phyloP scores from a whole-genome alignment of 30 jellyfish, hydroid and myxozoan species.

The Mastigias papua region DNA sequence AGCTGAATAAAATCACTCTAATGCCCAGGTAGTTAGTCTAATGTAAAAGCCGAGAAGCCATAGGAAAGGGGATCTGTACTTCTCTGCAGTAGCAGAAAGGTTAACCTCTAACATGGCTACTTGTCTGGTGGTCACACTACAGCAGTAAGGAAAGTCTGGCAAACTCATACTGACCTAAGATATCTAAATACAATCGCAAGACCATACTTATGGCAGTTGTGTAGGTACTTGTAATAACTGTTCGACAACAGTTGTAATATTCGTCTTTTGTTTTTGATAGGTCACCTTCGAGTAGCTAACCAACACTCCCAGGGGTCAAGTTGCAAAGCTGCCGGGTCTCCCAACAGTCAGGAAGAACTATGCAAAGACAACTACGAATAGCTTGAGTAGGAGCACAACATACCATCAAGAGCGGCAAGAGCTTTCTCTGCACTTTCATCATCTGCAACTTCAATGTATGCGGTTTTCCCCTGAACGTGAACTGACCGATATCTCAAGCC shows the following conservation, averaged over 20 bases:
- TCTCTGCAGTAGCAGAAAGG: constrained; percentile 1
- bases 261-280: neutral
- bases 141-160: neutral
- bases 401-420: constrained; percentile 80
- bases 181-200: neutral
- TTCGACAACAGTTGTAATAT: neutral
- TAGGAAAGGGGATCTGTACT: neutral
- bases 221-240: neutral
- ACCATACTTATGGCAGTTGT: neutral
- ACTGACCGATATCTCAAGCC: constrained; percentile 56
- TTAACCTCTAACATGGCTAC: constrained; percentile 55
- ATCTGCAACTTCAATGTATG: constrained; percentile 80
- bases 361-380: neutral
- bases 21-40: neutral
- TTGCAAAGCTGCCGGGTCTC: constrained; percentile 59
- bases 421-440: constrained; percentile 89
- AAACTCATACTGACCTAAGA: neutral
- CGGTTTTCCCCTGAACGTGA: constrained; percentile 63
- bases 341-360: constrained; percentile 20
- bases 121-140: constrained; percentile 51
- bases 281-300: constrained; percentile 1
- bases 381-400: constrained; percentile 16
- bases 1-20: neutral
- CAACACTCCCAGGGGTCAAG: constrained; percentile 60
- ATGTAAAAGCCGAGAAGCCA: neutral